phyloP scores from a whole-genome alignment of 2,797 vertebrate genomes.

The Melanotaenia maccullochi region DNA sequence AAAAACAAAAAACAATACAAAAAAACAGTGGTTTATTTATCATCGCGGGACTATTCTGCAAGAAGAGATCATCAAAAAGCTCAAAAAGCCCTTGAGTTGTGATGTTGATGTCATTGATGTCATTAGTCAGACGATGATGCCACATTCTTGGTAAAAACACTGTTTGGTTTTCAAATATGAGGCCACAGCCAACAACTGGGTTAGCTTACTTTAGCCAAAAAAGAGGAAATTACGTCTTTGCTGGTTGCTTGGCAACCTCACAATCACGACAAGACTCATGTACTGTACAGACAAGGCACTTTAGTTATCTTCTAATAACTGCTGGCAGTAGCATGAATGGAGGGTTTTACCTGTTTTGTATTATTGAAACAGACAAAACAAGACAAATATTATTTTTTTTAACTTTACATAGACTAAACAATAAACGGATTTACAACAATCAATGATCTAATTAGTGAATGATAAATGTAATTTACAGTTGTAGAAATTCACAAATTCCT shows the following conservation, averaged over 20 bases:
- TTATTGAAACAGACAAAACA: too few relatives aligned
- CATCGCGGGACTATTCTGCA: neutral
- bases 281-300: slow-evolving; percentile 8
- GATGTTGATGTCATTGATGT: neutral
- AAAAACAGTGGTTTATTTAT: neutral
- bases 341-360: too few relatives aligned
- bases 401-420: too few relatives aligned
- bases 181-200: neutral
- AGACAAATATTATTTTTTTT: too few relatives aligned
- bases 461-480: neutral
- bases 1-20: neutral
- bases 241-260: slow-evolving; percentile 41
- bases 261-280: slow-evolving; percentile 8
- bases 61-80: neutral
- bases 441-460: neutral
- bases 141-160: neutral
- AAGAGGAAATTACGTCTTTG: slow-evolving; percentile 3
- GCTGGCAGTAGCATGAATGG: too few relatives aligned
- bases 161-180: neutral
- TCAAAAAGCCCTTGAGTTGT: neutral
- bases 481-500: neutral
- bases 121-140: neutral
- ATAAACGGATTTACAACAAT: too few relatives aligned
- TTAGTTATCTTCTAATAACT: neutral
- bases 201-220: slow-evolving; percentile 14